Percentiles rank a stretch among this genome's conserved stretches.
Conservation (phyloP, 2,113 vertebrate species). For the Acanthisitta chloris region DNA sequence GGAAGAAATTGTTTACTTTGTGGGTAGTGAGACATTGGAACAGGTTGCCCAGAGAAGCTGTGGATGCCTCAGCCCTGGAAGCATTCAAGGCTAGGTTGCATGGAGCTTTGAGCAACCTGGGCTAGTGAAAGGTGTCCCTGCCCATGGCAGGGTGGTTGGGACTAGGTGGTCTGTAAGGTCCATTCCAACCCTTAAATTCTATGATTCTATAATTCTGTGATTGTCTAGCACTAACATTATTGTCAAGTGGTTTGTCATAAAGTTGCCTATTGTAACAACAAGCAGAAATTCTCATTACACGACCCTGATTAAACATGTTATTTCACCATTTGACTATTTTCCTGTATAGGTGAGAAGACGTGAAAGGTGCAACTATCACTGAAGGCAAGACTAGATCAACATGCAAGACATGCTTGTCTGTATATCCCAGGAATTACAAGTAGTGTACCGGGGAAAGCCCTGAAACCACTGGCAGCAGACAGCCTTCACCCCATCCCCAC, state of each 20-base stretch:
- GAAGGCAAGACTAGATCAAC: neutral
- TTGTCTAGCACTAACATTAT: neutral
- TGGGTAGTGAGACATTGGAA: neutral
- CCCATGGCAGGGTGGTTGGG: neutral
- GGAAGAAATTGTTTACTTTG: neutral
- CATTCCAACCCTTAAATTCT: neutral
- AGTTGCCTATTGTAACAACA: neutral
- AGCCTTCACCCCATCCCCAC: neutral
- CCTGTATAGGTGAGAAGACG: neutral
- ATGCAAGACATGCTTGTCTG: neutral
- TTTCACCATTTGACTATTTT: neutral
- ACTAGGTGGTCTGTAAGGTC: neutral
- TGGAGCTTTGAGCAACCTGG: neutral
- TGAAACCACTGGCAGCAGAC: neutral
- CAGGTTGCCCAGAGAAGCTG: neutral
- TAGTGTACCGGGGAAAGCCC: accelerated
- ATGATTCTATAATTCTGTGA: neutral
- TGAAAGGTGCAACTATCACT: neutral
- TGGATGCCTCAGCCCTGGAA: neutral
- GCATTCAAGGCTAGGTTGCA: neutral
- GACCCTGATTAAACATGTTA: neutral
- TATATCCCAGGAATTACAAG: neutral
- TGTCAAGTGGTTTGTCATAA: neutral
- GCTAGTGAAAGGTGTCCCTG: neutral
- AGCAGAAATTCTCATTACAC: neutral